A percentile compares a stretch with the other conserved stretches of the same genome.
phyloP scores from a whole-genome alignment of 2,888 invertebrate genomes.

The Lobophora halterata region DNA sequence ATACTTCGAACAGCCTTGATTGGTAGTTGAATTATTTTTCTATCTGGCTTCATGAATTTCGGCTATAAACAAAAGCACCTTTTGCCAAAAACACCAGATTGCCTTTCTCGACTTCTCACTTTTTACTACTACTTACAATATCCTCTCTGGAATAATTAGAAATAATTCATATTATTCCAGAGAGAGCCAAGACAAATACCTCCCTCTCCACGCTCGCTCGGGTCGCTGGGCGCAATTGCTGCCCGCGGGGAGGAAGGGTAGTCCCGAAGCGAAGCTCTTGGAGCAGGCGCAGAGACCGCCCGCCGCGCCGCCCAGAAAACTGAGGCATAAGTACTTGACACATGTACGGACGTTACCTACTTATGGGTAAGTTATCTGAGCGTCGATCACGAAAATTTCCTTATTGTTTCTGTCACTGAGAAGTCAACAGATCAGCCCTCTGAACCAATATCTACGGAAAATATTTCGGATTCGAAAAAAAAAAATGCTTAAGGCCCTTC shows the following conservation, averaged over 20 bases:
- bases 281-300: conserved; percentile 94
- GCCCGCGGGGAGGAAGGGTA: conserved; percentile 87
- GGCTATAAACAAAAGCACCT: too few relatives aligned
- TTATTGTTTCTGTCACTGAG: not conserved
- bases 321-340: conserved; percentile 93
- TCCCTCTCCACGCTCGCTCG: conserved; percentile 88
- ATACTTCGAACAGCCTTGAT: too few relatives aligned
- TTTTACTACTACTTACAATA: too few relatives aligned
- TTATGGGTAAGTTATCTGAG: conserved; percentile 85
- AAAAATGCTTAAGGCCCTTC: too few relatives aligned
- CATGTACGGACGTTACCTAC: conserved; percentile 94
- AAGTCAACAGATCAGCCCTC: too few relatives aligned
- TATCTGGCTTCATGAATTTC: too few relatives aligned
- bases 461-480: too few relatives aligned
- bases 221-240: conserved; percentile 87
- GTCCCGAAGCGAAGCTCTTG: conserved; percentile 91
- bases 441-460: too few relatives aligned
- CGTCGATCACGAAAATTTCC: not conserved
- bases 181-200: conserved; percentile 87
- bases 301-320: conserved; percentile 89
- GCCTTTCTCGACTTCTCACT: too few relatives aligned
- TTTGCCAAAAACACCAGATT: too few relatives aligned
- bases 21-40: too few relatives aligned
- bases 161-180: conserved; percentile 57
- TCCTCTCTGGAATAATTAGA: too few relatives aligned